Evolutionary conservation across 2,797 vertebrate genomes (phyloP), one percentile per base, ranked within the genome.

Genomic region (Sus cebifrons): DNA sequence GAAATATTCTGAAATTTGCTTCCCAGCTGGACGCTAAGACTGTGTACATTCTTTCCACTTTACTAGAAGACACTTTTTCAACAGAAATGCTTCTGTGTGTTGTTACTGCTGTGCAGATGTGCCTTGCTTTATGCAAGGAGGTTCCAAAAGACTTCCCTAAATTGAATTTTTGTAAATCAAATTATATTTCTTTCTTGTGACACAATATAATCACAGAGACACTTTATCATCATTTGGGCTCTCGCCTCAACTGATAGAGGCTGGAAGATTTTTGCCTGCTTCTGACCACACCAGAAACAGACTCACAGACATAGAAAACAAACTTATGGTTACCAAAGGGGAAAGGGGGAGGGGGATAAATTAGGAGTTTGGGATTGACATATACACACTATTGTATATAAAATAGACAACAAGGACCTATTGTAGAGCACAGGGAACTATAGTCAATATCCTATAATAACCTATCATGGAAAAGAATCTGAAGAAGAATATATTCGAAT

Each of bases 1-100:
- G 58, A 97, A 97, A 93, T 94, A 97, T 96, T 97, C 86, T 95
- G 83, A 97, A 96, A 97, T 97, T 96, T 97, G 86, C 86, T 95
- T 95, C 94, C 87, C 86, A 90, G 94, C 93, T 96, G 96, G 96
- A 96, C 25, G 94, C 92, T 97, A 96, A 98, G 90, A 97, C 73
- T 96, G 49, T 96, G 92, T 89, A 95, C 62, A 93, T 95, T 96
- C 92, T 92, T 97, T 96, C 23, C 29, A 89, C 71, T 95, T 96
- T 97, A 64, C 40, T 15, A 81, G 52, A 96, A 96, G 64, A 93
- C 3, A 68, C 11, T 90, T 97, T 95, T 93, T 96, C 68, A 96
- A 78, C 32, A 86, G 32, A 96, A 96, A 60, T 96, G 49, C 65
- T 49, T 95, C 27, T 88, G 6, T 36, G 18, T 96, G 67, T 70